Evolutionary conservation across 2,113 vertebrate genomes (phyloP).

Genomic region (Furnarius figulus): DNA sequence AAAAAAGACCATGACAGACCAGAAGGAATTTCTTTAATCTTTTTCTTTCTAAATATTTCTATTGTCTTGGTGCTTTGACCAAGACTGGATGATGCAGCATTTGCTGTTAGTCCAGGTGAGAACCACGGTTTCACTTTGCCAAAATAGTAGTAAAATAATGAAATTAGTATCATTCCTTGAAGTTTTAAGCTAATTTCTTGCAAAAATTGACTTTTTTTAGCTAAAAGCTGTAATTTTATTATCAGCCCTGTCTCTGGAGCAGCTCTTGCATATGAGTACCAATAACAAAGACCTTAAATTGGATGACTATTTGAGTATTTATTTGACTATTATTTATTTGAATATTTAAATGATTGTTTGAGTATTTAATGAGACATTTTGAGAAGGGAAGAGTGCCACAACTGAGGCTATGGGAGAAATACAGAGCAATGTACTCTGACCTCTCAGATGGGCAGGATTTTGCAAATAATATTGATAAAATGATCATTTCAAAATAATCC

Average conservation of each 20-base stretch:
- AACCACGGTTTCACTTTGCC: fast-evolving
- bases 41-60: background rate
- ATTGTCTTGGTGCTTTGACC: background rate
- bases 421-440: fast-evolving
- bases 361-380: background rate
- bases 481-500: background rate
- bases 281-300: background rate
- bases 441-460: background rate
- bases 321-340: background rate
- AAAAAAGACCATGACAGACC: background rate
- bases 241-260: background rate
- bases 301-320: background rate
- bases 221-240: background rate
- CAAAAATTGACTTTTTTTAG: background rate
- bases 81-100: background rate
- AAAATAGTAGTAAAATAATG: background rate
- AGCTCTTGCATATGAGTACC: background rate
- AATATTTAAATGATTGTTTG: background rate
- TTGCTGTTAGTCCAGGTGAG: background rate
- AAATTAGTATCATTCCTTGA: background rate
- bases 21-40: background rate
- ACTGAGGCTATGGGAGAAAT: fast-evolving
- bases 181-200: background rate
- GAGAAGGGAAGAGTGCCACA: background rate
- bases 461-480: background rate